Percentiles rank a stretch among this genome's conserved stretches.
phyloP scores from a whole-genome alignment of 2,888 invertebrate genomes.

The Coleophora flavipennella region DNA sequence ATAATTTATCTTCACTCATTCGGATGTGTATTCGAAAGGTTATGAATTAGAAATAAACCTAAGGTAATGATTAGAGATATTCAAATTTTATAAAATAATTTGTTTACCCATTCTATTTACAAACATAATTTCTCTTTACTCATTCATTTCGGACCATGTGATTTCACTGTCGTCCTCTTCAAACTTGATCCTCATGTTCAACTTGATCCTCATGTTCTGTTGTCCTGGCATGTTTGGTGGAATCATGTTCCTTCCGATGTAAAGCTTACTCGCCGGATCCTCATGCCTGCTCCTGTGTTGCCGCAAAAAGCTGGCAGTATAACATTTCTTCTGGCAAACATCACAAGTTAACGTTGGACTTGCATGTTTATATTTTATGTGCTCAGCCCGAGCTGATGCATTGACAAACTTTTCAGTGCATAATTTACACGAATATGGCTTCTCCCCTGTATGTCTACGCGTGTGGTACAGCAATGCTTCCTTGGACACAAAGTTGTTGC shows the following conservation, averaged over 20 bases:
- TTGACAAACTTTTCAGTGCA: constrained; percentile 57
- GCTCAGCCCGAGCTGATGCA: constrained; percentile 58
- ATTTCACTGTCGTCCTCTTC: no score
- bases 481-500: constrained; percentile 50
- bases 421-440: constrained; percentile 49
- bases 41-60: no score
- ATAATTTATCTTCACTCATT: no score
- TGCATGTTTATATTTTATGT: constrained; percentile 54
- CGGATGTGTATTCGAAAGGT: no score
- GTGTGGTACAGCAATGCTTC: constrained; percentile 58
- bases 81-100: no score
- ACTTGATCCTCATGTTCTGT: constrained; percentile 33
- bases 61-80: no score
- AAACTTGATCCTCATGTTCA: constrained; percentile 31
- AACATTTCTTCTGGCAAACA: constrained; percentile 53
- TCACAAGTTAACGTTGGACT: constrained; percentile 53
- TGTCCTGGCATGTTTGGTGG: constrained; percentile 42
- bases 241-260: constrained; percentile 34
- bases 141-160: no score
- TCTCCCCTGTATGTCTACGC: constrained; percentile 57
- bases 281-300: constrained; percentile 51
- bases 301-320: constrained; percentile 48
- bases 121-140: not conserved
- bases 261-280: constrained; percentile 51
- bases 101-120: not conserved